A percentile compares a stretch with the other conserved stretches of the same genome.
These are phyloP conservation scores for Chloropsis cyanopogon DNA, from an alignment of 2,113 vertebrate species.

Conservation along the genomic window DNA sequence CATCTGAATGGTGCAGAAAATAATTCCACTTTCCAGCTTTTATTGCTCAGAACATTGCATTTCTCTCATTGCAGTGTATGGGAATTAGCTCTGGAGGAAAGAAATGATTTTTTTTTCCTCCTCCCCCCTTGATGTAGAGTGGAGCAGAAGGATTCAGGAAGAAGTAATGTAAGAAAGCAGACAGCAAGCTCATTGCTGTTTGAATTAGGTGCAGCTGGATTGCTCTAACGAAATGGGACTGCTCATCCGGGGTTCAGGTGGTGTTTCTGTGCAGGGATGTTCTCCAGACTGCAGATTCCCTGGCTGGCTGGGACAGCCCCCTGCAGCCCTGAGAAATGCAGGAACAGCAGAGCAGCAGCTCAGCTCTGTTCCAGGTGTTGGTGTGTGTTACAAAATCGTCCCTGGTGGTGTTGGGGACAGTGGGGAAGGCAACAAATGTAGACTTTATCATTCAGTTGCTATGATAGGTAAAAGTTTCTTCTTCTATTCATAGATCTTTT, in stretches of 20 bases:
- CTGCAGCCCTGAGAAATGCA: neutral
- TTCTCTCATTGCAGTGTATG: conserved; percentile 33
- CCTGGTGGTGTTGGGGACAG: too few species aligned
- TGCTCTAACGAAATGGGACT: neutral
- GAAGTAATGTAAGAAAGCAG: neutral
- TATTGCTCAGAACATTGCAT: conserved; percentile 52
- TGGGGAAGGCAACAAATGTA: too few species aligned
- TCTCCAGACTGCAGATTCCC: neutral
- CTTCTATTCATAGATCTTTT: too few species aligned
- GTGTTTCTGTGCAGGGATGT: neutral
- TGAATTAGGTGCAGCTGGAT: conserved; percentile 15
- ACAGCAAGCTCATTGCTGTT: conserved; percentile 29
- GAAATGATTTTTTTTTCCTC: neutral
- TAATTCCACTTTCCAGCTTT: conserved; percentile 54
- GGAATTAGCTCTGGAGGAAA: conserved; percentile 55
- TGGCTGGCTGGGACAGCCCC: neutral
- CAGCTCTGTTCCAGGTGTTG: neutral
- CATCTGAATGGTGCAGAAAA: conserved; percentile 66
- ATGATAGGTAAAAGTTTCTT: too few species aligned
- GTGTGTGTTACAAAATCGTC: too few species aligned
- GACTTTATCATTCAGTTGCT: too few species aligned
- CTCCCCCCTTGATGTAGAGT: neutral
- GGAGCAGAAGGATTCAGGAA: conserved; percentile 27
- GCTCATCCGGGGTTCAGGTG: neutral
- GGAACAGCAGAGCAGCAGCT: neutral